phyloP scores from a whole-genome alignment of 2,888 invertebrate genomes.

The Dilophus febrilis region DNA sequence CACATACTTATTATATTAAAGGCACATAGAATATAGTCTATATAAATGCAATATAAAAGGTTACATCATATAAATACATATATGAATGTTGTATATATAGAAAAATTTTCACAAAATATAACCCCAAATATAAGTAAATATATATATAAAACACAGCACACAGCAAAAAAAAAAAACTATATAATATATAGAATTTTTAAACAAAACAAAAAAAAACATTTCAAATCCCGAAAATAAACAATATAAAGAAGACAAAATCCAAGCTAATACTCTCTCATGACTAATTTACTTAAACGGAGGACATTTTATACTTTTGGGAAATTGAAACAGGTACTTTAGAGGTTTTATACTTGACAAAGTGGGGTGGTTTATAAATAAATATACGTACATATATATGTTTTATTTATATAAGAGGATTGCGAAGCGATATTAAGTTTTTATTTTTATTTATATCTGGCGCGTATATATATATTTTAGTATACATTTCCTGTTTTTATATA shows the following conservation, averaged over 20 bases:
- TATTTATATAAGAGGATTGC: constrained; percentile 3
- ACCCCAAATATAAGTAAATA: too few relatives aligned
- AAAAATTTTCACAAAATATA: too few relatives aligned
- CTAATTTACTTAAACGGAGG: constrained; percentile 3
- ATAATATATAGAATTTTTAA: not conserved
- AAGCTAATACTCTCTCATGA: constrained; percentile 2
- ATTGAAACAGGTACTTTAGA: constrained; percentile 1
- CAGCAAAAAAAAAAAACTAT: not conserved
- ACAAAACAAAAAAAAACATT: constrained; percentile 1
- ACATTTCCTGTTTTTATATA: too few relatives aligned
- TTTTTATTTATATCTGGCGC: too few relatives aligned
- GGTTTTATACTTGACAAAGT: constrained; percentile 1
- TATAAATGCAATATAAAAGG: too few relatives aligned
- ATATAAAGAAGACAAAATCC: constrained; percentile 1
- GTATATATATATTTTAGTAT: too few relatives aligned
- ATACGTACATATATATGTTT: too few relatives aligned
- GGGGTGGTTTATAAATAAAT: constrained; percentile 1
- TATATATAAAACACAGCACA: too few relatives aligned
- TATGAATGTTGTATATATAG: too few relatives aligned
- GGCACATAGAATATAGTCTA: too few relatives aligned
- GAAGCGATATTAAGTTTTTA: not conserved
- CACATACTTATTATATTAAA: too few relatives aligned
- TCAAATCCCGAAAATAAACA: constrained; percentile 3
- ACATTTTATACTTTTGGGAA: constrained; percentile 2
- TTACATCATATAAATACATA: too few relatives aligned